phyloP scores from a whole-genome alignment of 2,797 vertebrate species.

The Clarias platycephalus region DNA sequence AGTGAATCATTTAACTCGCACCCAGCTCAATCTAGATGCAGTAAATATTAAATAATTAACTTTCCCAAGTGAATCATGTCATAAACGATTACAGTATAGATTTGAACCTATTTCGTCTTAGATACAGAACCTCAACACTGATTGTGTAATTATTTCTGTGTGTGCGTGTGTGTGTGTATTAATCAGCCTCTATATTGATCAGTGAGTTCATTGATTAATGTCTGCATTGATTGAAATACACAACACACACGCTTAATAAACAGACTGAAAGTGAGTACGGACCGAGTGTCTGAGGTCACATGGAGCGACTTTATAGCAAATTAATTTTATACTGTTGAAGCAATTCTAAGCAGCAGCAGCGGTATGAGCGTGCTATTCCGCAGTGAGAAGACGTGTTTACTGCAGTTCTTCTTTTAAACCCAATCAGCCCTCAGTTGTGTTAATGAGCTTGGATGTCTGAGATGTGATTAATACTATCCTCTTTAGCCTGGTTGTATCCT shows the following conservation, averaged over 20 bases:
- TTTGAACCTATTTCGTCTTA: too few relatives aligned
- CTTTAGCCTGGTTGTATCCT: background rate
- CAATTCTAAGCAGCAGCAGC: background rate
- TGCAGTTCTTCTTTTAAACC: conserved; percentile 58
- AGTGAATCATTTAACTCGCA: background rate
- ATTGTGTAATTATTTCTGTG: background rate
- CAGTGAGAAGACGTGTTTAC: conserved; percentile 59
- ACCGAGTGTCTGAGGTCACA: conserved; percentile 24
- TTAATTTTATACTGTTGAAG: background rate
- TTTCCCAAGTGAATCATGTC: background rate
- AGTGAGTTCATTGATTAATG: background rate
- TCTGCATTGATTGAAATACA: background rate
- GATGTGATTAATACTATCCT: conserved; percentile 52
- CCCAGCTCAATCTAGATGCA: background rate
- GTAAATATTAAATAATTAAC: background rate
- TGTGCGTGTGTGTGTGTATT: background rate
- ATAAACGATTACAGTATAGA: background rate
- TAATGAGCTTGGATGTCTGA: conserved; percentile 56
- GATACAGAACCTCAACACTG: background rate
- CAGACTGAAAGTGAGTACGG: background rate
- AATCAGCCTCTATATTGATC: background rate
- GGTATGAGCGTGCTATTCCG: conserved; percentile 46
- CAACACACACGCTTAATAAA: background rate
- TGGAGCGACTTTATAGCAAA: background rate
- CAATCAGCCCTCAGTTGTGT: conserved; percentile 57